Base-by-base conservation (phyloP, 1,140 invertebrate species). In the Apis florea region DNA sequence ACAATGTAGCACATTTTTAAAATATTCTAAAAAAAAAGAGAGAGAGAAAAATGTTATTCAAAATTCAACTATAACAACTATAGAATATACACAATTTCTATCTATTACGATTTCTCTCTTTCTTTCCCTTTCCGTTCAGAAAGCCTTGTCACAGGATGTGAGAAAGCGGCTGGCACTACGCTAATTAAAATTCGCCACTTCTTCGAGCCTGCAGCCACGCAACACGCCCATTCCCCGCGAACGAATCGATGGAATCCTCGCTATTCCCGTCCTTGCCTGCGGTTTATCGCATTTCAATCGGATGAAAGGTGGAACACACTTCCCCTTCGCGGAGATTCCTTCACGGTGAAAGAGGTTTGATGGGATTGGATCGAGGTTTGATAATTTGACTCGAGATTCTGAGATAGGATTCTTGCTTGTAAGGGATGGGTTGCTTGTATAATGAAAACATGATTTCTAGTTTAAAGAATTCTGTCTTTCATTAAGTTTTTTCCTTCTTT, bases 101-200 rank as follows among this genome's bases (percentile, higher is more conserved):
- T 40, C 31, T 4, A 40, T 40, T 40, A 40, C 59, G 56, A 58
- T 61, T n/a, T 61, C 24, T 61, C 59, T 26, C 5, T n/a, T 49
- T 15, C 10, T 26, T 56, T 53, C 31, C 31, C 19, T 53, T 53
- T 26, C 69, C 13, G 8, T 11, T 59, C 66, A 1, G n/a, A 19
- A 69, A n/a, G n/a, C 67, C 49, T 68, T 12, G 12, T 31, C 54
- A 17, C 10, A 47, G 54, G 31, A 47, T 47, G 10, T 8, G 12
- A 56, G 53, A 56, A 19, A 40, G 19, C 9, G 70, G 70, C 31
- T n/a, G 40, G n/a, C 61, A 64, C 63, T 66, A 83, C 58, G 56
- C 56, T 73, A 81, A 84, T 81, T 68, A 81, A 76, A 72, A 80
- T 68, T 73, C 63, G 59, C 21, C 21, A 17, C 51, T 61, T 68